These are phyloP conservation scores for Xestia ashworthii DNA, from an alignment of 2,888 invertebrate genomes.

Conservation along the genomic window DNA sequence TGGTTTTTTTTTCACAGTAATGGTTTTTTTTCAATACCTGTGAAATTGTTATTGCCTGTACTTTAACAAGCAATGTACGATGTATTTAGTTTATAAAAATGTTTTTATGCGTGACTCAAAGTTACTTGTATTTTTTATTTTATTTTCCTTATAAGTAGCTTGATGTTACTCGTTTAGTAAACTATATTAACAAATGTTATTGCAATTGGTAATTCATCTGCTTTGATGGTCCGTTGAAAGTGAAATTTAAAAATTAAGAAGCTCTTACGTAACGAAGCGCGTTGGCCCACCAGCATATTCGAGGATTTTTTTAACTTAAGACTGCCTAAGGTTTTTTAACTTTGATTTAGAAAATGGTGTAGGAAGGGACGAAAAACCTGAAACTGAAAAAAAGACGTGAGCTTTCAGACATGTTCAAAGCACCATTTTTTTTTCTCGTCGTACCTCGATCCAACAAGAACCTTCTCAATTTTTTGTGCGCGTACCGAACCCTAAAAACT, in stretches of 20 bases:
- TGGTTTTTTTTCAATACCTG: not conserved
- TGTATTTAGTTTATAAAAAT: not conserved
- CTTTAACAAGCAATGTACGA: not conserved
- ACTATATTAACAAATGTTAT: too few species aligned
- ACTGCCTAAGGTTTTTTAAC: not conserved
- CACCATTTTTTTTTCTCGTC: not conserved
- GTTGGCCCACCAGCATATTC: not conserved
- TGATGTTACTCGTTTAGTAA: not conserved
- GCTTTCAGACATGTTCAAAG: not conserved
- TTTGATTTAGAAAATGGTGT: not conserved
- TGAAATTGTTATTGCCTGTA: not conserved
- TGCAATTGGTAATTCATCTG: not conserved
- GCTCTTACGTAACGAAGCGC: too few species aligned
- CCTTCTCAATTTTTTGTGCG: slow-evolving; percentile 14
- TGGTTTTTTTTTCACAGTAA: not conserved
- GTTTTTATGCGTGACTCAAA: not conserved
- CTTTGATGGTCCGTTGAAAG: not conserved
- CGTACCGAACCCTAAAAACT: slow-evolving; percentile 50
- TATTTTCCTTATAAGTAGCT: not conserved
- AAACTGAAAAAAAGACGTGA: not conserved
- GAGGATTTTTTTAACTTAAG: not conserved
- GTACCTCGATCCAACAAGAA: not conserved
- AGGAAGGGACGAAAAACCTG: too few species aligned
- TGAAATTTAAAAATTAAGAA: not conserved
- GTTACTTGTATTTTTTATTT: not conserved